Conservation (phyloP, 2,113 vertebrate species). For the Cochlearius cochlearius region DNA sequence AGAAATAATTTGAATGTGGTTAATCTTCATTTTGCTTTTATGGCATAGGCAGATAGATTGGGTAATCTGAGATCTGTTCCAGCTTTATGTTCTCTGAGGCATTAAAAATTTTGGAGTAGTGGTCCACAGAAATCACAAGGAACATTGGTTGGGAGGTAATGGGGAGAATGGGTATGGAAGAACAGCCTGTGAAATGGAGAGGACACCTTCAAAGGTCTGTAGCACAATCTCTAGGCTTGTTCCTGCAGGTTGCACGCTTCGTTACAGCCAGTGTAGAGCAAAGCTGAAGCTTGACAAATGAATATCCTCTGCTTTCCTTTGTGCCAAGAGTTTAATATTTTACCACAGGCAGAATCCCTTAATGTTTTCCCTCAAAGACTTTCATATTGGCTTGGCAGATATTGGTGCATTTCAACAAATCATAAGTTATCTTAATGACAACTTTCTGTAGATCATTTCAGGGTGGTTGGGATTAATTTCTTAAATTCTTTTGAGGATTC, state of each 20-base stretch:
- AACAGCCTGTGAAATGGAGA: not conserved
- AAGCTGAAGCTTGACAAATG: constrained; percentile 12
- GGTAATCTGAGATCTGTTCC: not conserved
- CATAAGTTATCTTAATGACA: not conserved
- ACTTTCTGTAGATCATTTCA: constrained; percentile 19
- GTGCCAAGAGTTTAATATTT: constrained; percentile 4
- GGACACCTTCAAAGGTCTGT: not conserved
- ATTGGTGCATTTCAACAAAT: constrained; percentile 31
- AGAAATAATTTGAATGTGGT: not conserved
- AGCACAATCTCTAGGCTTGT: not conserved
- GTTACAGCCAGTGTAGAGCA: not conserved
- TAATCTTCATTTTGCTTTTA: not conserved
- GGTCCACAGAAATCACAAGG: not conserved
- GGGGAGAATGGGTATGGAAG: not conserved
- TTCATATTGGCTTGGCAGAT: constrained; percentile 30
- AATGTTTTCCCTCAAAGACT: constrained; percentile 22
- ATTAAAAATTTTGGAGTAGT: not conserved
- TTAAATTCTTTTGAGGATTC: constrained; percentile 31
- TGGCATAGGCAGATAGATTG: not conserved
- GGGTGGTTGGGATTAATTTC: not conserved
- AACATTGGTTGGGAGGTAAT: not conserved
- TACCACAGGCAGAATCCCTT: not conserved
- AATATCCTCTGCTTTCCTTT: not conserved
- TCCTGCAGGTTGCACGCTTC: constrained; percentile 5
- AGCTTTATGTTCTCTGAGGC: not conserved